A percentile compares a stretch with the other conserved stretches of the same genome.
phyloP scores from a whole-genome alignment of 2,797 vertebrate genomes.

The Molossus molossus region DNA sequence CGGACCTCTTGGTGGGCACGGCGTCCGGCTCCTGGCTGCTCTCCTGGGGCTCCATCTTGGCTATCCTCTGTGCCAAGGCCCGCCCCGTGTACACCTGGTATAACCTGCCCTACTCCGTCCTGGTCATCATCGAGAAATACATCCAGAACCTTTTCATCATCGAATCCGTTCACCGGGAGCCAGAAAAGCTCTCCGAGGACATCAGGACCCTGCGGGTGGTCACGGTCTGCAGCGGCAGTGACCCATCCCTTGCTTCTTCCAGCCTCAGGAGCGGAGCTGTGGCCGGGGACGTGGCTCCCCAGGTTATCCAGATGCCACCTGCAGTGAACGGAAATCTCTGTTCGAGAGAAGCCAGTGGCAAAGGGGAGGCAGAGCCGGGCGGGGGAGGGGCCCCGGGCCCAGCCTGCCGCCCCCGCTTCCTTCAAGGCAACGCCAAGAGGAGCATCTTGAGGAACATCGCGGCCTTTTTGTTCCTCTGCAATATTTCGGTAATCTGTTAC shows the following conservation, averaged over 20 bases:
- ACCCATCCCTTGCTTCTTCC: conserved; percentile 86
- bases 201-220: conserved; percentile 91
- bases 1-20: conserved; percentile 94
- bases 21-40: conserved; percentile 97
- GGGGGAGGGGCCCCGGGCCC: not conserved
- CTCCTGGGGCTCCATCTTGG: conserved; percentile 96
- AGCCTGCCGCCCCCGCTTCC: conserved; percentile 31
- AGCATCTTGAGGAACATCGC: conserved; percentile 95
- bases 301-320: conserved; percentile 69
- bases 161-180: conserved; percentile 94
- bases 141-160: conserved; percentile 98
- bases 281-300: conserved; percentile 72
- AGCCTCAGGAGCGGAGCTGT: conserved; percentile 91
- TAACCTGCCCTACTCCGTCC: conserved; percentile 94
- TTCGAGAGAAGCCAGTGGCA: conserved; percentile 66
- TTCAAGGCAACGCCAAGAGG: conserved; percentile 88
- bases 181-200: conserved; percentile 86
- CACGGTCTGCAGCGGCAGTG: conserved; percentile 89
- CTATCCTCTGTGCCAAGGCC: conserved; percentile 90
- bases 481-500: conserved; percentile 94
- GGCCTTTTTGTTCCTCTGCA: conserved; percentile 96
- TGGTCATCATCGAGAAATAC: conserved; percentile 96
- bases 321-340: conserved; percentile 13
- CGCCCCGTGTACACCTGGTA: conserved; percentile 94
- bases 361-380: conserved; percentile 84